Conservation (phyloP, 2,113 vertebrate genomes). For the Acanthisitta chloris region DNA sequence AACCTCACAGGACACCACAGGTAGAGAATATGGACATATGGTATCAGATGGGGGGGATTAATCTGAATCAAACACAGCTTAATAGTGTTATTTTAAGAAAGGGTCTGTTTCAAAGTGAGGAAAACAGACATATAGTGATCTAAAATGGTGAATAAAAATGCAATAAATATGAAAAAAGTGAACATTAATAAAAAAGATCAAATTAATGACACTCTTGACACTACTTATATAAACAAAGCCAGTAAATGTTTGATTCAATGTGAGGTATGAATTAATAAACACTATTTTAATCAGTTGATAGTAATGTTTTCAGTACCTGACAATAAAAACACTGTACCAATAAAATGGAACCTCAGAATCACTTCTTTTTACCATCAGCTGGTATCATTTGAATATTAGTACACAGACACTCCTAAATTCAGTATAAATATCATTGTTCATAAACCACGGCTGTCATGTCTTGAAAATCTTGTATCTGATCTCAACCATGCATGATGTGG, state of each 20-base stretch:
- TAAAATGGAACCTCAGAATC: neutral
- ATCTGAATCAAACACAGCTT: neutral
- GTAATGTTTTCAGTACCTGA: neutral
- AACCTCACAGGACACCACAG: neutral
- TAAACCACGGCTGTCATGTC: slow-evolving; percentile 2
- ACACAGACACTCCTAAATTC: neutral
- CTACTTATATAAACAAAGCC: neutral
- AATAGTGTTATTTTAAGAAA: neutral
- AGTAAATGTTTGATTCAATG: neutral
- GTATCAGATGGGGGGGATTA: neutral
- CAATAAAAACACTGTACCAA: neutral
- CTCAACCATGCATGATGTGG: neutral
- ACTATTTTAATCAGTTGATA: neutral
- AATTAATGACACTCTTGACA: neutral
- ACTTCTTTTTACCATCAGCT: neutral
- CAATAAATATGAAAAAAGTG: neutral
- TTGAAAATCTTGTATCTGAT: neutral
- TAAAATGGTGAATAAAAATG: neutral
- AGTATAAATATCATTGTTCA: neutral
- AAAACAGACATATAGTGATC: neutral
- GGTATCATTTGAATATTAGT: neutral
- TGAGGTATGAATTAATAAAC: neutral
- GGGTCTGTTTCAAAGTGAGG: neutral
- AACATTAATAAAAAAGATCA: neutral
- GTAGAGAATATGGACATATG: neutral